Percentiles rank a stretch among this genome's conserved stretches.
Evolutionary conservation across 1,140 invertebrate species (phyloP).

Genomic region (Atta cephalotes): DNA sequence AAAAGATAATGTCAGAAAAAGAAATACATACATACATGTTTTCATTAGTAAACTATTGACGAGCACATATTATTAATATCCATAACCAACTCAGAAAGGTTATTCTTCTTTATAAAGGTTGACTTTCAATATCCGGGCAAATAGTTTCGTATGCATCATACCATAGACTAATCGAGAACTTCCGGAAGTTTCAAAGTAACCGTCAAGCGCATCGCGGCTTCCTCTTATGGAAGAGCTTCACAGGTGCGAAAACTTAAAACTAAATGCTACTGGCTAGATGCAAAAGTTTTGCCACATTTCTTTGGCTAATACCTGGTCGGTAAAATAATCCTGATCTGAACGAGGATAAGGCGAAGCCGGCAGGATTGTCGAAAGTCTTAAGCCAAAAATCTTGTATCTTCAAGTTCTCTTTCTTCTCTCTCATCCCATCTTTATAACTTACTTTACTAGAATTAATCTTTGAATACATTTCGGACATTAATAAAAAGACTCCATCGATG

Average conservation of each 20-base stretch:
- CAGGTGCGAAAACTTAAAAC: conserved; percentile 63
- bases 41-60: not conserved
- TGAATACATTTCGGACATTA: too few relatives aligned
- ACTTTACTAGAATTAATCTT: conserved; percentile 35
- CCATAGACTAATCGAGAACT: conserved; percentile 46
- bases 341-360: conserved; percentile 64
- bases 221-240: conserved; percentile 22
- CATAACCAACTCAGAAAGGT: not conserved
- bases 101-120: conserved; percentile 16
- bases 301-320: conserved; percentile 64
- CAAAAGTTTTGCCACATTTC: conserved; percentile 72
- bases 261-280: conserved; percentile 65
- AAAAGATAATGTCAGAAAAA: not conserved
- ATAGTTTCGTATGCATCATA: conserved; percentile 35
- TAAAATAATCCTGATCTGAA: conserved; percentile 65
- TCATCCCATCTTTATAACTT: not conserved
- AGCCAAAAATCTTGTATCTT: conserved; percentile 69
- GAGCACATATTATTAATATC: conserved; percentile 31
- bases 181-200: conserved; percentile 47
- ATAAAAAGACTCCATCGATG: too few relatives aligned
- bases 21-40: not conserved
- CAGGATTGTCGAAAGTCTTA: conserved; percentile 70
- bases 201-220: conserved; percentile 35
- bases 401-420: conserved; percentile 31
- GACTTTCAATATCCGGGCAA: conserved; percentile 32